These are phyloP conservation scores for Orius insidiosus DNA, from an alignment of 1,140 invertebrate species.

Conservation along the genomic window DNA sequence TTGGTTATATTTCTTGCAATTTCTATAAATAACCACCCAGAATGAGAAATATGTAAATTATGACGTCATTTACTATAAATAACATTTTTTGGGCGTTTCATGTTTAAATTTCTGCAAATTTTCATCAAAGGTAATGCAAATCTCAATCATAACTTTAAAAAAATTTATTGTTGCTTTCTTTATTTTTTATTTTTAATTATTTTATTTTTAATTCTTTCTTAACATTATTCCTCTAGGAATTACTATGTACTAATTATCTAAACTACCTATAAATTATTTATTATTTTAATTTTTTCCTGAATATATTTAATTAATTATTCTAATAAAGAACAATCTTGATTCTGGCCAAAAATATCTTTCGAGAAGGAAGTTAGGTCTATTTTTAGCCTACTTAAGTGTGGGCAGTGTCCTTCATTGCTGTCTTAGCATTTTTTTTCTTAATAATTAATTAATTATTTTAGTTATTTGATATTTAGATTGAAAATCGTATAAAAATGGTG, in stretches of 20 bases:
- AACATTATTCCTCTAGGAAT: neutral
- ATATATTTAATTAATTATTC: neutral
- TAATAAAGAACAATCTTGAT: neutral
- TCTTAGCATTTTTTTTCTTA: too few relatives aligned
- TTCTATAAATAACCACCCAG: too few relatives aligned
- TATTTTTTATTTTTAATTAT: neutral
- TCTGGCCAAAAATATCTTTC: too few relatives aligned
- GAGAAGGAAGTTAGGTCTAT: too few relatives aligned
- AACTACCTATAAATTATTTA: too few relatives aligned
- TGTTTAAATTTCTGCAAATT: neutral
- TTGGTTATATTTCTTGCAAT: too few relatives aligned
- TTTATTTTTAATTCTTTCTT: neutral
- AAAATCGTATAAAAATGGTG: constrained; percentile 44
- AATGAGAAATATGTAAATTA: too few relatives aligned
- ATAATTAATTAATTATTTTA: too few relatives aligned
- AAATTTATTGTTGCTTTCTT: neutral
- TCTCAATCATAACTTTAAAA: neutral
- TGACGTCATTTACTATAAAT: neutral
- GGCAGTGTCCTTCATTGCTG: too few relatives aligned
- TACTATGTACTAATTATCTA: neutral
- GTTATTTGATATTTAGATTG: too few relatives aligned
- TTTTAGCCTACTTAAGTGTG: too few relatives aligned
- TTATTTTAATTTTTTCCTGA: neutral
- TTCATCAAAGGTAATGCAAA: neutral
- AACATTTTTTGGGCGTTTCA: neutral